Base-by-base conservation (phyloP, 2,888 invertebrate species). In the Phaedon cochleariae region DNA sequence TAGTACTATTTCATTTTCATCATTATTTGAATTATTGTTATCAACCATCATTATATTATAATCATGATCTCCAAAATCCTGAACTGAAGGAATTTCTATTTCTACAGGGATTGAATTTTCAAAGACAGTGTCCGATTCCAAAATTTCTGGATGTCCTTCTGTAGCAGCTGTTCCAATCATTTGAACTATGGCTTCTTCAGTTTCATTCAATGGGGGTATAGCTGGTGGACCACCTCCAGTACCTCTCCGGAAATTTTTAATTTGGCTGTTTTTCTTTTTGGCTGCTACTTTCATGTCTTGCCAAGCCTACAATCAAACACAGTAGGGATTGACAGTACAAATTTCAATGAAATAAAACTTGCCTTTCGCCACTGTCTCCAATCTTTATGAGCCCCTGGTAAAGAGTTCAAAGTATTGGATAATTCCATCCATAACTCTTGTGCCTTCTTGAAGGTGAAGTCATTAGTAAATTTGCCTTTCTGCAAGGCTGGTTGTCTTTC, bases 171-270 rank as follows among this genome's bases (percentile, higher is more conserved):
- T n/a, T n/a, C n/a, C n/a, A n/a, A n/a, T n/a, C n/a, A n/a, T n/a
- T n/a, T n/a, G n/a, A n/a, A n/a, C n/a, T n/a, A n/a, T n/a, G n/a
- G n/a, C n/a, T n/a, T n/a, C n/a, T n/a, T 45, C 9, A 45, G 12
- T 45, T 45, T 45, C 45, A 45, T 45, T 45, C 17, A n/a, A 45
- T 45, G 45, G 45, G 12, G 45, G 45, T 4, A 45, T n/a, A 45
- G 21, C 21, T 51, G 51, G 51, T 22, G 51, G 51, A 22, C 51
- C 51, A 7, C 51, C 53, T 26, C 53, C 21, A 53, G 53, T 53
- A 53, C 53, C 53, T 26, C 31, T 26, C 31, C 22, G 53, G 53
- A 29, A 53, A 53, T 31, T 26, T 53, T 22, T 53, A 5, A 53
- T 29, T n/a, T n/a, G 29, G 53, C 29, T 29, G 31, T 53, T 53